A percentile compares a stretch with the other conserved stretches of the same genome.
Evolutionary conservation across 2,113 vertebrate species (phyloP).

Genomic region (Mormyrus iriodes): DNA sequence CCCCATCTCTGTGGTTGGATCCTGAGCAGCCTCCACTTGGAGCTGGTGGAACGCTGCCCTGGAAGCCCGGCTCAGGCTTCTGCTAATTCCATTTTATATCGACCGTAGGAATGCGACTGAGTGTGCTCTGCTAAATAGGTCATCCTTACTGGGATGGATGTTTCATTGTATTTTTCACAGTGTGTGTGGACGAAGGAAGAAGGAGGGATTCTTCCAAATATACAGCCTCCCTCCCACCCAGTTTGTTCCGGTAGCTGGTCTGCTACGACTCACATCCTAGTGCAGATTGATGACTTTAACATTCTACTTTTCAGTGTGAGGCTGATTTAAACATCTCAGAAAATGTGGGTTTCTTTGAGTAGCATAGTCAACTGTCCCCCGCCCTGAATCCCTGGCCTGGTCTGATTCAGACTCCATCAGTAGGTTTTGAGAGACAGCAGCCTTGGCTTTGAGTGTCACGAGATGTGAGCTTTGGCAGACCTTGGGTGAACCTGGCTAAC

Average conservation of each 20-base stretch:
- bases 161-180: slow-evolving; percentile 48
- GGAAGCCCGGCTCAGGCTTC: background rate
- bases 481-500: background rate
- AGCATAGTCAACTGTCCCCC: background rate
- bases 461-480: background rate
- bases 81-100: background rate
- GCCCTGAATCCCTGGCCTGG: background rate
- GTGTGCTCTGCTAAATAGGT: slow-evolving; percentile 49
- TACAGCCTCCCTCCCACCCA: background rate
- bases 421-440: background rate
- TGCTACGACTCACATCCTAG: background rate
- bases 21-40: background rate
- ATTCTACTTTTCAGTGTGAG: background rate
- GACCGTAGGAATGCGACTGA: background rate
- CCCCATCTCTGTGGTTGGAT: background rate
- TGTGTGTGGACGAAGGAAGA: slow-evolving; percentile 12
- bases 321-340: background rate
- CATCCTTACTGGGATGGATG: slow-evolving; percentile 51
- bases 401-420: background rate
- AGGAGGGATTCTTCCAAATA: slow-evolving; percentile 3
- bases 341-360: background rate
- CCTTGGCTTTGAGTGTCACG: background rate
- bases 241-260: background rate
- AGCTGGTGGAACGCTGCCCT: background rate
- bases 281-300: background rate